These are phyloP conservation scores for Pollenia griseotomentosa DNA, from an alignment of 2,888 invertebrate species.

Conservation along the genomic window DNA sequence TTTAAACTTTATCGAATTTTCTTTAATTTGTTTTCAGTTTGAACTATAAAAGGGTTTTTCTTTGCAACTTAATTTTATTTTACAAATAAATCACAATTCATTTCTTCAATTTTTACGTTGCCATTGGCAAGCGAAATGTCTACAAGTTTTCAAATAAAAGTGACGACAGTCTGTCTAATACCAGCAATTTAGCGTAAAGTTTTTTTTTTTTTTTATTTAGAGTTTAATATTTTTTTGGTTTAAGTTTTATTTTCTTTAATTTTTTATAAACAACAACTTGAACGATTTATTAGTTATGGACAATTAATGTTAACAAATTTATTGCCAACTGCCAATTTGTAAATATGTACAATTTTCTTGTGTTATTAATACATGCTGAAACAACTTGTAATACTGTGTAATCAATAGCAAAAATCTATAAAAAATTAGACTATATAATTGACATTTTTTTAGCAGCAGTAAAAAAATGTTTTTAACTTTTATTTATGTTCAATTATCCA, in stretches of 20 bases:
- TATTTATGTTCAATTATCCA: background rate
- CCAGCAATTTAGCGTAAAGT: background rate
- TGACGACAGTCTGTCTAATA: conserved; percentile 33
- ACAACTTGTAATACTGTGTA: background rate
- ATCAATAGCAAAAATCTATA: background rate
- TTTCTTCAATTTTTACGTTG: background rate
- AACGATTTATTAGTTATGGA: conserved; percentile 51
- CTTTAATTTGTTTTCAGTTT: background rate
- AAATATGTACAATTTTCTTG: conserved; percentile 5
- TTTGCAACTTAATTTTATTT: background rate
- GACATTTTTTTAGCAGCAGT: background rate
- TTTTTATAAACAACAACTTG: conserved; percentile 26
- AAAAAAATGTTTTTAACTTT: background rate
- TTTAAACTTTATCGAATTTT: background rate
- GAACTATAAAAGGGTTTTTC: background rate
- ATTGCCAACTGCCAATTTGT: conserved; percentile 26
- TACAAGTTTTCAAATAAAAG: background rate
- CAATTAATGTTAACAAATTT: conserved; percentile 45
- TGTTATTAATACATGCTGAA: conserved; percentile 25
- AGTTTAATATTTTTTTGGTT: background rate
- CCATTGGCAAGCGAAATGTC: background rate
- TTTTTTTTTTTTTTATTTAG: background rate
- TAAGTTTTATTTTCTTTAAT: background rate
- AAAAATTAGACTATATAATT: conserved; percentile 1
- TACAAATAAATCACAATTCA: too few species aligned